phyloP scores from a whole-genome alignment of 2,888 invertebrate genomes.

The Zaprionus bogoriensis region DNA sequence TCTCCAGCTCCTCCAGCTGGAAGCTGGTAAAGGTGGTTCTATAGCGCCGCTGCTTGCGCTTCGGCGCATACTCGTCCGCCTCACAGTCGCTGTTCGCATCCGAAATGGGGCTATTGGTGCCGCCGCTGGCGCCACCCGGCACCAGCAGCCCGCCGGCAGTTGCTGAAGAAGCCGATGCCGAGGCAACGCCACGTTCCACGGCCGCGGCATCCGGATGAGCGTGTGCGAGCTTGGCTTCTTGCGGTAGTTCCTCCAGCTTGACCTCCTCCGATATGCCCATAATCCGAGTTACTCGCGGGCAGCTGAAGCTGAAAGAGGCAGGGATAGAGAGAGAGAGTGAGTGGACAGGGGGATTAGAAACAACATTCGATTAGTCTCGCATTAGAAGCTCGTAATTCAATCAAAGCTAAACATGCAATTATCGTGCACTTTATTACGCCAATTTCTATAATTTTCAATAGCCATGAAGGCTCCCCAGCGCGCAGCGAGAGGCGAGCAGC shows the following conservation, averaged over 20 bases:
- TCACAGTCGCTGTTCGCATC: constrained; percentile 87
- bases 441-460: constrained; percentile 73
- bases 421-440: constrained; percentile 80
- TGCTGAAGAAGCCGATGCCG: constrained; percentile 27
- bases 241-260: constrained; percentile 83
- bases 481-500: constrained; percentile 10
- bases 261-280: constrained; percentile 84
- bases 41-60: constrained; percentile 94
- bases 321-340: background rate
- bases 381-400: constrained; percentile 80
- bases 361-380: constrained; percentile 51
- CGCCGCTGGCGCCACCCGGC: constrained; percentile 81
- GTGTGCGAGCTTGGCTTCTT: constrained; percentile 82
- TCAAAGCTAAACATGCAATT: constrained; percentile 79
- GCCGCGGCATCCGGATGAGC: constrained; percentile 82
- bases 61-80: constrained; percentile 91
- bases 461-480: constrained; percentile 55
- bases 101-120: constrained; percentile 84
- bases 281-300: constrained; percentile 64
- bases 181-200: constrained; percentile 82
- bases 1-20: constrained; percentile 97
- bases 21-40: constrained; percentile 97
- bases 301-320: constrained; percentile 11
- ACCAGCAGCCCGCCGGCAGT: constrained; percentile 28
- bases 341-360: background rate